Evolutionary conservation across 2,888 invertebrate species (phyloP).

Genomic region (Agrilus cyanescens): DNA sequence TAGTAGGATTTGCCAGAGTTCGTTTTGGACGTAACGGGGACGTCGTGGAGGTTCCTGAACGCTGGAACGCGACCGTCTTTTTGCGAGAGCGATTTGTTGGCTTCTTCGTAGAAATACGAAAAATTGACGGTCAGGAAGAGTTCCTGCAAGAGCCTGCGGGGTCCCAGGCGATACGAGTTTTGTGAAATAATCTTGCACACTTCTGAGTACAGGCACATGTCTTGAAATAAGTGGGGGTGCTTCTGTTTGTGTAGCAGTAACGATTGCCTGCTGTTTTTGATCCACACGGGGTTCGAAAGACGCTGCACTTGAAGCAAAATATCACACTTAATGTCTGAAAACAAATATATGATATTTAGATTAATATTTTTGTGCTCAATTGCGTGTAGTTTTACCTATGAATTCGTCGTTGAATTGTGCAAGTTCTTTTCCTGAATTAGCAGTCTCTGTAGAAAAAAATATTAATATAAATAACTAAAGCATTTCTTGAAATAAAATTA

Average conservation of each 20-base stretch:
- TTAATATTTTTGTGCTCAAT: too few relatives aligned
- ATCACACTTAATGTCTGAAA: conserved; percentile 28
- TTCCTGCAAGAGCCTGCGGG: conserved; percentile 84
- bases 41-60: neutral
- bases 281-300: conserved; percentile 67
- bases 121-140: conserved; percentile 79
- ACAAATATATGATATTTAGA: too few relatives aligned
- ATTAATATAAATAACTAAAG: too few relatives aligned
- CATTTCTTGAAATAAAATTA: too few relatives aligned
- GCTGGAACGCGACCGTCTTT: conserved; percentile 2
- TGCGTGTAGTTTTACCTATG: too few relatives aligned
- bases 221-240: conserved; percentile 63
- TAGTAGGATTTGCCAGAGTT: conserved; percentile 8
- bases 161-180: conserved; percentile 69
- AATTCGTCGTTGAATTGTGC: too few relatives aligned
- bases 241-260: conserved; percentile 64
- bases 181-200: conserved; percentile 67
- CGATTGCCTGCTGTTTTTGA: conserved; percentile 70
- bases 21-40: neutral
- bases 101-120: conserved; percentile 46
- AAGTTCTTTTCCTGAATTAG: too few relatives aligned
- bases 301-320: conserved; percentile 62
- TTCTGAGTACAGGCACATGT: conserved; percentile 87
- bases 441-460: too few relatives aligned
- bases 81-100: conserved; percentile 35